Evolutionary conservation across 1,140 invertebrate species (phyloP).

Genomic region (Sitobion miscanthi): DNA sequence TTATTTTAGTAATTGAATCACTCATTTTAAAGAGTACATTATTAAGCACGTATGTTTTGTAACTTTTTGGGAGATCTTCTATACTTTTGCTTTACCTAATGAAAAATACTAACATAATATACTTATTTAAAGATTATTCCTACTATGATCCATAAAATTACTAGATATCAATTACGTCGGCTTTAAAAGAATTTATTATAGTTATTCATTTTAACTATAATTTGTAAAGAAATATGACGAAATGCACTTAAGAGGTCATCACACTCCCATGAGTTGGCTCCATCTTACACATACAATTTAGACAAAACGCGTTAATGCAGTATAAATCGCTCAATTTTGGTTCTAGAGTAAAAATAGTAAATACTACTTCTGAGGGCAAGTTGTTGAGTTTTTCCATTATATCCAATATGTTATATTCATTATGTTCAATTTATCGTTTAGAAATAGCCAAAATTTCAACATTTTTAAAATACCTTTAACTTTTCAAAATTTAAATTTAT

Average conservation of each 20-base stretch:
- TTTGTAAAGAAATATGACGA: background rate
- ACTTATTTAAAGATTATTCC: background rate
- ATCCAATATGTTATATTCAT: too few species aligned
- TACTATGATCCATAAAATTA: background rate
- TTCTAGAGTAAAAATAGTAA: too few species aligned
- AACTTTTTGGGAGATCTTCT: background rate
- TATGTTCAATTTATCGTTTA: too few species aligned
- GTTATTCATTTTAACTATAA: background rate
- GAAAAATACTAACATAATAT: background rate
- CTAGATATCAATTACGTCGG: background rate
- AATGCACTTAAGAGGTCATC: background rate
- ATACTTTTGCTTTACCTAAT: background rate
- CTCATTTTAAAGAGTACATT: background rate
- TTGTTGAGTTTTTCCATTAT: too few species aligned
- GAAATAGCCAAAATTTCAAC: too few species aligned
- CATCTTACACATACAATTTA: too few species aligned
- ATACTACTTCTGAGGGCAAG: too few species aligned
- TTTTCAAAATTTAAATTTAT: too few species aligned
- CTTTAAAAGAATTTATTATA: background rate
- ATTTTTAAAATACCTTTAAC: too few species aligned
- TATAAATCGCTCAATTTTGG: too few species aligned
- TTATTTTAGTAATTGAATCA: constrained; percentile 37
- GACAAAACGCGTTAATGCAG: too few species aligned
- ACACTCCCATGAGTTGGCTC: too few species aligned
- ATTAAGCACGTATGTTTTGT: background rate